Conservation (phyloP, 2,113 vertebrate genomes). For the Polypterus senegalus region DNA sequence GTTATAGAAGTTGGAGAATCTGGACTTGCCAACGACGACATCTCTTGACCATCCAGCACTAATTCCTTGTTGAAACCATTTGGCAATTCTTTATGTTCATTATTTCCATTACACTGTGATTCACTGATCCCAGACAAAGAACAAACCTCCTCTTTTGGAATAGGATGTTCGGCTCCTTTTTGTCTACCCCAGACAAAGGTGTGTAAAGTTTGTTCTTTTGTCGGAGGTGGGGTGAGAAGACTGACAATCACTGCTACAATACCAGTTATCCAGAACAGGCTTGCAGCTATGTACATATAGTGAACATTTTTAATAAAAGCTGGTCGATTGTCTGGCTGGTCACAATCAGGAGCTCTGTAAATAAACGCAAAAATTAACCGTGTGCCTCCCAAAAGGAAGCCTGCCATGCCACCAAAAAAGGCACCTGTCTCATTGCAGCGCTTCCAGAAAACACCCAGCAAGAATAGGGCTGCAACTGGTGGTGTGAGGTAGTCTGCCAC, state of each 20-base stretch:
- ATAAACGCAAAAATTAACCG: slow-evolving; percentile 77
- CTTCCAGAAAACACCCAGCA: slow-evolving; percentile 90
- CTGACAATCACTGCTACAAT: slow-evolving; percentile 72
- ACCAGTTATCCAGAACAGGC: slow-evolving; percentile 84
- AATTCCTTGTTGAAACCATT: slow-evolving; percentile 63
- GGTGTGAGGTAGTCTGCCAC: slow-evolving; percentile 90
- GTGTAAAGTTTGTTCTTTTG: slow-evolving; percentile 61
- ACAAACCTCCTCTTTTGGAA: slow-evolving; percentile 44
- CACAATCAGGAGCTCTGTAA: slow-evolving; percentile 77
- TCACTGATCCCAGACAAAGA: slow-evolving; percentile 52
- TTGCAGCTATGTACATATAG: slow-evolving; percentile 90
- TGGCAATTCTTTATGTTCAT: slow-evolving; percentile 53
- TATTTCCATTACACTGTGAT: slow-evolving; percentile 40
- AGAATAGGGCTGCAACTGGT: slow-evolving; percentile 84
- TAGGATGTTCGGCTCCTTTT: slow-evolving; percentile 29
- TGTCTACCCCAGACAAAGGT: slow-evolving; percentile 80
- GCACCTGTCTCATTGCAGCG: slow-evolving; percentile 89
- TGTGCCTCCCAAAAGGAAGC: slow-evolving; percentile 65
- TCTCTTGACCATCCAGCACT: slow-evolving; percentile 59
- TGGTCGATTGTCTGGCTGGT: slow-evolving; percentile 77
- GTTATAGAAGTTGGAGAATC: slow-evolving; percentile 57
- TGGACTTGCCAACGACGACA: slow-evolving; percentile 65
- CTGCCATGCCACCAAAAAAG: slow-evolving; percentile 85
- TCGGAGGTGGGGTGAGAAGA: slow-evolving; percentile 75
- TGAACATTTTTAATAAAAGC: slow-evolving; percentile 71